Evolutionary conservation across 2,888 invertebrate species (phyloP).

Genomic region (Meta bourneti): DNA sequence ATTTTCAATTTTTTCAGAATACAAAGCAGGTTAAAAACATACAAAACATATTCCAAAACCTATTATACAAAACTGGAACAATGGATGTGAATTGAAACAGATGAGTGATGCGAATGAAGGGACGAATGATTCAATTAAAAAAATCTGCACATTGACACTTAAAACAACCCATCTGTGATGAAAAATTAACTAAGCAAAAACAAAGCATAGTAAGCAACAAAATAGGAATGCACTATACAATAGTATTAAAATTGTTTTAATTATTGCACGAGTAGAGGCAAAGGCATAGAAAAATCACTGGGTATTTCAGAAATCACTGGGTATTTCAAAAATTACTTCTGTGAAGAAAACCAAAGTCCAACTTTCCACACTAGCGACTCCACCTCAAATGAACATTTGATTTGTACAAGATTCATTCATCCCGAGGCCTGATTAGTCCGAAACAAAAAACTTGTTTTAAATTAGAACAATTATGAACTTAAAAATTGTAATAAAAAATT

Average conservation of each 20-base stretch:
- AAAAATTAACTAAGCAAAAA: not conserved
- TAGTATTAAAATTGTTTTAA: not conserved
- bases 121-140: not conserved
- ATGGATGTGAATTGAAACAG: not conserved
- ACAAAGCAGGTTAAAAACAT: conserved; percentile 1
- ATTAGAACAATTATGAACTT: not conserved
- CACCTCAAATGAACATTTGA: no score
- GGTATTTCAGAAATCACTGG: not conserved
- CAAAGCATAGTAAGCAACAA: not conserved
- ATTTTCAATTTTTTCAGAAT: not conserved
- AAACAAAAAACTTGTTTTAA: not conserved
- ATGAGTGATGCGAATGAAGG: not conserved
- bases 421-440: no score
- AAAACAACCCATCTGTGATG: not conserved
- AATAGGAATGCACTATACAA: not conserved
- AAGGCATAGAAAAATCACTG: not conserved
- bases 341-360: no score
- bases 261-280: not conserved
- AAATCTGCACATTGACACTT: not conserved
- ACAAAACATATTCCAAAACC: not conserved
- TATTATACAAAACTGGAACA: not conserved
- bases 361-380: no score
- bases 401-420: no score
- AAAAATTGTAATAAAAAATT: not conserved
- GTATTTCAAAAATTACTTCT: not conserved